phyloP scores from a whole-genome alignment of 2,888 invertebrate genomes.

The Mythimna loreyi region DNA sequence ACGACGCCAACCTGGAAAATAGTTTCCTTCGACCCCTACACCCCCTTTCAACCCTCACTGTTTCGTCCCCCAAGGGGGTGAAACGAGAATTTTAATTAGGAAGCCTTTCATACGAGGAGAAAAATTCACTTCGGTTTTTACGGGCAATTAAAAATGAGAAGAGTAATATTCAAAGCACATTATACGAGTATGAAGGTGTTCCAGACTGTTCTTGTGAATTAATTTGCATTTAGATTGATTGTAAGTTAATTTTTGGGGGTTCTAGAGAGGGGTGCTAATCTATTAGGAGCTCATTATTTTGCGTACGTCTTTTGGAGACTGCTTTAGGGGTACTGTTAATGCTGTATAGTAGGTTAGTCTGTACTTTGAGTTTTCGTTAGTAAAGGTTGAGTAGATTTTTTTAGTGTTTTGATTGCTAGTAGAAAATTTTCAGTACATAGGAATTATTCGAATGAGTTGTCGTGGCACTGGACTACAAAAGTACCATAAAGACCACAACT shows the following conservation, averaged over 20 bases:
- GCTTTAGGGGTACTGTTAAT: not conserved
- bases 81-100: constrained; percentile 86
- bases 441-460: too few relatives aligned
- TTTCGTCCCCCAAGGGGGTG: constrained; percentile 47
- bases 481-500: too few relatives aligned
- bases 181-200: constrained; percentile 54
- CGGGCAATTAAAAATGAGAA: constrained; percentile 56
- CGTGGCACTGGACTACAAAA: too few relatives aligned
- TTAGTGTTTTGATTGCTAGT: not conserved
- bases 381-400: not conserved
- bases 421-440: too few relatives aligned
- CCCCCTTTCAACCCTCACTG: constrained; percentile 47
- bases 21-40: constrained; percentile 77
- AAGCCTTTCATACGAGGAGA: constrained; percentile 69
- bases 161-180: constrained; percentile 54
- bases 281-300: constrained; percentile 17
- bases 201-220: constrained; percentile 42
- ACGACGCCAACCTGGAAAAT: constrained; percentile 85
- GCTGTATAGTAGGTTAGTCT: not conserved
- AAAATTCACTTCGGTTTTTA: constrained; percentile 63
- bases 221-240: constrained; percentile 58
- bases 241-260: constrained; percentile 30
- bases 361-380: not conserved
- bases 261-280: constrained; percentile 29
- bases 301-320: constrained; percentile 2